phyloP scores from a whole-genome alignment of 2,797 vertebrate species.

The Smutsia gigantea region DNA sequence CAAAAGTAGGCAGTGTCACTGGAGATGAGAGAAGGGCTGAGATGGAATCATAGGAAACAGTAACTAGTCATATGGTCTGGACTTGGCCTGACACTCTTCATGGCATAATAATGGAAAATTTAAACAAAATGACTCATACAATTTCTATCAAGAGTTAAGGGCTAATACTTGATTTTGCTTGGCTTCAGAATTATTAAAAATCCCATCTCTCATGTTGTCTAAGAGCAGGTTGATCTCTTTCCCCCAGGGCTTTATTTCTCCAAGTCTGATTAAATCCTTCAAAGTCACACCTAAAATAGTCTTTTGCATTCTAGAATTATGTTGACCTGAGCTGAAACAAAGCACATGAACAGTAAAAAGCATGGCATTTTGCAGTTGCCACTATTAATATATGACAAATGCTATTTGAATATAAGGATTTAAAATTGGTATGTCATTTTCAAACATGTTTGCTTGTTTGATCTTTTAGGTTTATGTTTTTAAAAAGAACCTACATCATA shows the following conservation, averaged over 20 bases:
- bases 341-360: neutral
- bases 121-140: neutral
- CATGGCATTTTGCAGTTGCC: neutral
- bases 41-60: neutral
- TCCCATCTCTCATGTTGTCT: neutral
- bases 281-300: neutral
- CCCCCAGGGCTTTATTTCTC: neutral
- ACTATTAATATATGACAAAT: neutral
- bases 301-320: neutral
- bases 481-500: neutral
- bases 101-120: neutral
- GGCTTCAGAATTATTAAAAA: constrained; percentile 37
- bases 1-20: neutral
- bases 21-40: neutral
- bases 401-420: neutral
- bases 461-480: neutral
- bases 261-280: constrained; percentile 32
- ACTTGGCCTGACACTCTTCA: neutral
- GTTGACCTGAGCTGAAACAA: neutral
- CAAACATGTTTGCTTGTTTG: neutral
- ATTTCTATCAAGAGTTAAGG: neutral
- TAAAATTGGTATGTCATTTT: constrained; percentile 10
- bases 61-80: neutral
- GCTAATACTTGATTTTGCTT: constrained; percentile 17
- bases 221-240: neutral